Base-by-base conservation (phyloP, 1,140 invertebrate genomes). In the Eupristina koningsbergeri region DNA sequence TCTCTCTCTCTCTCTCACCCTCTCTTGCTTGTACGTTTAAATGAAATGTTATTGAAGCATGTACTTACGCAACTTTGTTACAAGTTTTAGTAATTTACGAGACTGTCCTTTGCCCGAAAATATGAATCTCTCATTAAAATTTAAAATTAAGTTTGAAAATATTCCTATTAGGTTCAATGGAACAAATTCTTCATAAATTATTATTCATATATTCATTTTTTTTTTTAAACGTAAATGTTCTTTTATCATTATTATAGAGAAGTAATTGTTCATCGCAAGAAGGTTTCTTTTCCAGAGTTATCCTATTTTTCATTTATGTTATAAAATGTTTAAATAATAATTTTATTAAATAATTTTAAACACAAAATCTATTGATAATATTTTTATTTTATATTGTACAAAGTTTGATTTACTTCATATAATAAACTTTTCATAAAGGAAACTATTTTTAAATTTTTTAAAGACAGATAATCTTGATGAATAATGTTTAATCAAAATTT, bases 101-200 rank as follows among this genome's bases (percentile, higher is more conserved):
- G 61, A 31, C 74, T 31, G n/a, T 53, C 34, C 74, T 50, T 69
- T 2, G 31, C 31, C 53, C n/a, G 73, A 83, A 79, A 83, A 79
- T 83, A 83, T 79, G 75, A 79, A 61, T 78, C n/a, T 29, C 74
- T 77, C 81, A 77, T 83, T 83, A 83, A 77, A 83, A 83, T 83
- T 77, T 83, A 45, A 82, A 82, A 82, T 82, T 76, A 73, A 67
- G 47, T 75, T 81, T 29, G 53, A 3, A 31, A 58, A 50, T 81
- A 39, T 41, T 61, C 74, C 47, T 29, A 13, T 36, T 15, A 22
- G 29, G 50, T 63, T 13, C 61, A 26, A 3, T 58, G 22, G 22
- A 3, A 26, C 19, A 58, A 58, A 5, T 58, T 58, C 7, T 5
- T 26, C 7, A 3, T 26, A 3, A 26, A 22, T 26, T 26, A 58